phyloP scores from a whole-genome alignment of 2,888 invertebrate species.

The Rhingia campestris region DNA sequence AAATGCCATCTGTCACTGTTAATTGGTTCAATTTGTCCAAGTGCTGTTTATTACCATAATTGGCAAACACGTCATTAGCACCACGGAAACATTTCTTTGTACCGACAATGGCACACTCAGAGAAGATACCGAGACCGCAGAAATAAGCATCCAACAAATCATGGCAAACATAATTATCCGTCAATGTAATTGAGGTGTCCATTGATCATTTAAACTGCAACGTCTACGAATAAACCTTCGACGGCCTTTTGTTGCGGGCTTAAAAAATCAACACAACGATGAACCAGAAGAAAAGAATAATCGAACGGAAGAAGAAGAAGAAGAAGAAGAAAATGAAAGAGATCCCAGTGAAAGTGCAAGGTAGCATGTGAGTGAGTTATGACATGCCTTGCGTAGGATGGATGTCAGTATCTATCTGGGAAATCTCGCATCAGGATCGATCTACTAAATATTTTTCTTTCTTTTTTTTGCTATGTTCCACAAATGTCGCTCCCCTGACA shows the following conservation, averaged over 20 bases:
- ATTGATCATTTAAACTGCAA: conserved; percentile 58
- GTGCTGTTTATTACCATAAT: neutral
- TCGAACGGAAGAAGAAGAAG: conserved; percentile 12
- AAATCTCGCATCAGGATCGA: conserved; percentile 53
- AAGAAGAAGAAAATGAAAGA: conserved; percentile 9
- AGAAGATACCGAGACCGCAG: neutral
- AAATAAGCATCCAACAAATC: conserved; percentile 40
- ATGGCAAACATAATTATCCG: conserved; percentile 56
- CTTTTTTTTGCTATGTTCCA: neutral
- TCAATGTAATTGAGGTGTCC: conserved; percentile 46
- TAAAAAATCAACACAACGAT: conserved; percentile 32
- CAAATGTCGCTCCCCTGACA: conserved; percentile 42
- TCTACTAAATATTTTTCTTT: conserved; percentile 16
- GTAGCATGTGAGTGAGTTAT: conserved; percentile 46
- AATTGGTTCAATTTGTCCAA: too few species aligned
- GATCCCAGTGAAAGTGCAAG: conserved; percentile 64
- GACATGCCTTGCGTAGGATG: conserved; percentile 31
- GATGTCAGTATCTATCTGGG: conserved; percentile 37
- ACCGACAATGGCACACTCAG: neutral
- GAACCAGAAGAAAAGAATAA: conserved; percentile 13
- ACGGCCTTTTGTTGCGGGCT: conserved; percentile 23
- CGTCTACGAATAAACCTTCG: conserved; percentile 1
- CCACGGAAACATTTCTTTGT: neutral
- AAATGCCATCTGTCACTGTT: too few species aligned
- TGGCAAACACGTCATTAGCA: neutral